Percentiles rank a stretch among this genome's conserved stretches.
Evolutionary conservation across 2,797 vertebrate species (phyloP).

Genomic region (Spatula versicolor): DNA sequence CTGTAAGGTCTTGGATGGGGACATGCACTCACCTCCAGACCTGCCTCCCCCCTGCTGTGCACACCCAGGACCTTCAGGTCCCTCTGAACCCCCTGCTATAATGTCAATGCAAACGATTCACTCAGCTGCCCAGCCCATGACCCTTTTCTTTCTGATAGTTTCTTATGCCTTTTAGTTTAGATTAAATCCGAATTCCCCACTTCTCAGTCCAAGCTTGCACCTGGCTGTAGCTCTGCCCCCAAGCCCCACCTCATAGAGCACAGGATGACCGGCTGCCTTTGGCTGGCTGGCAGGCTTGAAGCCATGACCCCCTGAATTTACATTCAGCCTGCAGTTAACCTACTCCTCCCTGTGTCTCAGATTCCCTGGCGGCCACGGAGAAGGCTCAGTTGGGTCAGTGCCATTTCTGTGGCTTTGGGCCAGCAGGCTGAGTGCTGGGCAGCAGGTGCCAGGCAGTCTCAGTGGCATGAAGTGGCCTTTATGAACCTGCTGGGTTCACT

Average conservation of each 20-base stretch:
- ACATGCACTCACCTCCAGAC: background rate
- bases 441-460: conserved; percentile 19
- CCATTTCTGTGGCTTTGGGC: background rate
- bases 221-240: background rate
- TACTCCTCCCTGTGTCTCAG: background rate
- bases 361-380: background rate
- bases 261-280: background rate
- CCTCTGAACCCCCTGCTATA: background rate
- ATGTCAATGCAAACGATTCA: background rate
- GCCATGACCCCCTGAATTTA: background rate
- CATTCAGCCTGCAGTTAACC: background rate
- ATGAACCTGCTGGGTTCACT: background rate
- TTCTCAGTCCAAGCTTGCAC: background rate
- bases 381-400: background rate
- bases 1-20: background rate
- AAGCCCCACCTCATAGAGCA: background rate
- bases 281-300: background rate
- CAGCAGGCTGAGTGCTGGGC: background rate
- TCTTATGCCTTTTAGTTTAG: background rate
- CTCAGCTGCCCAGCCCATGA: background rate
- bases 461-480: accelerated
- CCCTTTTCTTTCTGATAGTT: background rate
- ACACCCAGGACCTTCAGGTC: background rate
- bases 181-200: background rate
- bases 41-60: background rate